phyloP scores from a whole-genome alignment of 2,888 invertebrate genomes.

The Drosophila nr. fundita region DNA sequence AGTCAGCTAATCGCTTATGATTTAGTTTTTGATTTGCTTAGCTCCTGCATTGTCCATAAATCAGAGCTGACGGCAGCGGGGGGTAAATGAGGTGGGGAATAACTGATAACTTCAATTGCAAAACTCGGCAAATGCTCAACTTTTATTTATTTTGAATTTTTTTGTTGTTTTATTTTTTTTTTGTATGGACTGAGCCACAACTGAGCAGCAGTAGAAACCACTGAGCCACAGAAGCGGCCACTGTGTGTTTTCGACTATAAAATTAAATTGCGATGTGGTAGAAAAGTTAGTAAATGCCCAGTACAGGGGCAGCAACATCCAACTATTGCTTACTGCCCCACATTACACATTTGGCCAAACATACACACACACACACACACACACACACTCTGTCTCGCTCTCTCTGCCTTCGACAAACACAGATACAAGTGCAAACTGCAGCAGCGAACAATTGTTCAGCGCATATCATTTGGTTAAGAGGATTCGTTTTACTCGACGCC shows the following conservation, averaged over 20 bases:
- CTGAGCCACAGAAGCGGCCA: conserved; percentile 67
- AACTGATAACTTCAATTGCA: conserved; percentile 14
- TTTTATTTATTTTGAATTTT: conserved; percentile 17
- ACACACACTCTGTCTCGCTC: neutral
- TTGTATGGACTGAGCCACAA: conserved; percentile 33
- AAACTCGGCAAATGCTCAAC: conserved; percentile 39
- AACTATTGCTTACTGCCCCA: conserved; percentile 77
- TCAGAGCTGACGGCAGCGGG: conserved; percentile 14
- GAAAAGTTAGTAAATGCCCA: conserved; percentile 76
- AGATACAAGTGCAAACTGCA: conserved; percentile 43
- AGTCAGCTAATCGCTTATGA: conserved; percentile 75
- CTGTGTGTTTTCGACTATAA: conserved; percentile 80
- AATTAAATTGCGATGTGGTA: conserved; percentile 80
- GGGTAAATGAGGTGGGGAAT: conserved; percentile 7
- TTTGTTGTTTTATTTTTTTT: neutral
- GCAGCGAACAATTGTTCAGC: conserved; percentile 76
- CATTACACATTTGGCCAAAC: conserved; percentile 71
- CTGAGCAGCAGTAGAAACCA: conserved; percentile 31
- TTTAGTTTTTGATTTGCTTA: conserved; percentile 76
- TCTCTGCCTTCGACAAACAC: conserved; percentile 7
- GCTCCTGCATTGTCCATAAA: conserved; percentile 59
- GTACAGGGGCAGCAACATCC: conserved; percentile 44
- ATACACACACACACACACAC: conserved; percentile 29
- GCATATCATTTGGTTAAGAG: conserved; percentile 84
- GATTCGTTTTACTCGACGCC: conserved; percentile 74